Evolutionary conservation across 1,140 invertebrate species (phyloP).

Genomic region (Papilio dardanus): DNA sequence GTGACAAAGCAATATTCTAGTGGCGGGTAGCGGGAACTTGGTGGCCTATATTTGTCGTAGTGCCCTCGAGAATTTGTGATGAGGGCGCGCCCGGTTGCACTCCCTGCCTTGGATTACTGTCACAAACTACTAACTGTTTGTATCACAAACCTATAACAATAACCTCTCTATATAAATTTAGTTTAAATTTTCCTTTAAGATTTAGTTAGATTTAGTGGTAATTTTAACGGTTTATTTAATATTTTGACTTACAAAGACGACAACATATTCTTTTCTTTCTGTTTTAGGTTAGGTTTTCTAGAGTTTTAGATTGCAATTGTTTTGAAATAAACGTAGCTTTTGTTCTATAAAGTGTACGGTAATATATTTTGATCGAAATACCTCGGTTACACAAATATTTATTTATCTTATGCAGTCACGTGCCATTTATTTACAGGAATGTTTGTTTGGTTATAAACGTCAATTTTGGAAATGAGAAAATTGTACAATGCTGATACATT

Average conservation of each 20-base stretch:
- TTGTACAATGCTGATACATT: neutral
- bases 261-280: neutral
- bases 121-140: conserved; percentile 60
- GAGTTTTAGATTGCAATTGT: neutral
- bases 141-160: neutral
- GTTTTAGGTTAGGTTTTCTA: neutral
- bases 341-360: neutral
- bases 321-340: neutral
- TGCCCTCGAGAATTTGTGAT: conserved; percentile 75
- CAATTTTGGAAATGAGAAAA: neutral
- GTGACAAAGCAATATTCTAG: conserved; percentile 81
- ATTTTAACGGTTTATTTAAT: neutral
- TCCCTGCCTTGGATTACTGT: conserved; percentile 67
- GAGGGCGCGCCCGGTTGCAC: conserved; percentile 64
- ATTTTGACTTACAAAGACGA: neutral
- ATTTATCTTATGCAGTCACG: neutral
- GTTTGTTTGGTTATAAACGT: neutral
- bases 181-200: neutral
- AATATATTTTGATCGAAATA: neutral
- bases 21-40: conserved; percentile 65
- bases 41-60: conserved; percentile 76
- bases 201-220: neutral
- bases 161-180: neutral
- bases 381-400: neutral
- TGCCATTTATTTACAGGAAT: neutral